Base-by-base conservation (phyloP, 2,113 vertebrate genomes). In the Vidua chalybeata region DNA sequence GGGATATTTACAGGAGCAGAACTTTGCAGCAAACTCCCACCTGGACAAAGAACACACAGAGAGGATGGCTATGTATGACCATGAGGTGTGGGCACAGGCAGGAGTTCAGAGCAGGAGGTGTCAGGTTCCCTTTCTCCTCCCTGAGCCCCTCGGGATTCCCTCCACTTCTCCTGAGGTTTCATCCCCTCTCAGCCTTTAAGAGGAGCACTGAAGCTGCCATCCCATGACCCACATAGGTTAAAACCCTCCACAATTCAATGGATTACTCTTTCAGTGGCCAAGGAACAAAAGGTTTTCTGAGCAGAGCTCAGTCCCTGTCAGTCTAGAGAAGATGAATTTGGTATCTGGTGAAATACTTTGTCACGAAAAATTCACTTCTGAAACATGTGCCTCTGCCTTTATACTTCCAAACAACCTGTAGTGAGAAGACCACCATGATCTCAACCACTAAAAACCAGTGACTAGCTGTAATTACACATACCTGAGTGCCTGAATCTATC, bases 1-100 rank as follows among this genome's bases (percentile, higher is more conserved):
- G 99, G 99, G 94, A 99, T 99, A 96, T 99, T 99, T 97, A 99
- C 99, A 16, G 99, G 99, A 27, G 99, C 99, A 33, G 99, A 99
- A 97, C 99, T 99, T 97, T 99, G 99, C 90, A 99, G 98, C 97
- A 99, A 98, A 97, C 98, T 99, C 81, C 99, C 99, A 79, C 99
- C 99, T 99, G 93, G 75, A 97, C 97, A 97, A 96, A 98, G 91
- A 98, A 96, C 96, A 96, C 95, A 97, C 43, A 89, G 91, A 96
- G 75, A 86, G 89, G 96, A 97, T 97, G 97, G 96, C 86, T 94
- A 75, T 90, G 90, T 76, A 76, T 87, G 87, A 97, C 86, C 59
- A 54, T 35, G 58, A 95, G 69, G 93, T 9, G 48, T 95, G 95
- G 79, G 19, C 94, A 95, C 67, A 97, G 92, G 85, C 92, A 96